Conservation (phyloP, 1,140 invertebrate genomes). For the Asbolus verrucosus region DNA sequence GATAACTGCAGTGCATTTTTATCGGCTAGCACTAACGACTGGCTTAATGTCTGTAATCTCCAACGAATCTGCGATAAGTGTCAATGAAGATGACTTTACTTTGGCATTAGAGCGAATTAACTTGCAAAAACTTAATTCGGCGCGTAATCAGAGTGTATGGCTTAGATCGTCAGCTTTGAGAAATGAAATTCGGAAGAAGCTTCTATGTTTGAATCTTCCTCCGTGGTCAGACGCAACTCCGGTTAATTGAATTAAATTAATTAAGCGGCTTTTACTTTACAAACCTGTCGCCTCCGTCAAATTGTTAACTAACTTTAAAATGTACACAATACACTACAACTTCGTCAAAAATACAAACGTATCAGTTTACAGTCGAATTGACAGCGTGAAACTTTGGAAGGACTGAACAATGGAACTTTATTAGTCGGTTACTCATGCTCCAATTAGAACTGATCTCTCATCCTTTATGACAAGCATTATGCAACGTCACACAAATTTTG, state of each 20-base stretch:
- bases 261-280: not conserved
- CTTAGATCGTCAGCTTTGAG: slow-evolving; percentile 11
- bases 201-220: not conserved
- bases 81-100: slow-evolving; percentile 22
- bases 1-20: slow-evolving; percentile 30
- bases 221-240: not conserved
- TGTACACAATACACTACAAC: too few relatives aligned
- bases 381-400: too few relatives aligned
- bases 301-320: too few relatives aligned
- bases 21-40: slow-evolving; percentile 19
- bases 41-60: slow-evolving; percentile 24
- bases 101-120: slow-evolving; percentile 30
- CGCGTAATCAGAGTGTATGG: slow-evolving; percentile 39
- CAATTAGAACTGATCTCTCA: too few relatives aligned
- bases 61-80: slow-evolving; percentile 36
- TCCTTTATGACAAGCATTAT: too few relatives aligned
- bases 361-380: too few relatives aligned
- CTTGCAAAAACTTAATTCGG: slow-evolving; percentile 41
- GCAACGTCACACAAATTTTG: too few relatives aligned
- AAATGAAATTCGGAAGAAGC: slow-evolving; percentile 12
- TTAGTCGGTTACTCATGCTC: too few relatives aligned
- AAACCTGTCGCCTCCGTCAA: too few relatives aligned
- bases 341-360: too few relatives aligned
- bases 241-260: slow-evolving; percentile 12
- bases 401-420: too few relatives aligned